Evolutionary conservation across 1,140 invertebrate genomes (phyloP), one percentile per base, ranked within the genome.

Genomic region (Aporrectodea caliginosa): DNA sequence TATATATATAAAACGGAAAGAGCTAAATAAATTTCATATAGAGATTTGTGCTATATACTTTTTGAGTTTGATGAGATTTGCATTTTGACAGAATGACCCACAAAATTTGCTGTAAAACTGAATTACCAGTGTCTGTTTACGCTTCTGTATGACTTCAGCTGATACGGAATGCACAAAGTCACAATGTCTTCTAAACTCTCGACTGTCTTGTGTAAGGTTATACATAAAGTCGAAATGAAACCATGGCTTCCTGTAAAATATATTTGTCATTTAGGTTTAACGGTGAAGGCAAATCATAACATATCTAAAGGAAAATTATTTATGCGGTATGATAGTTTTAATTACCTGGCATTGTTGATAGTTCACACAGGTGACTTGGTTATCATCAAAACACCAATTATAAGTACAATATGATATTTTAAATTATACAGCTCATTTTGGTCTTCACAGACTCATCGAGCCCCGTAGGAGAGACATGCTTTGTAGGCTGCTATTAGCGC

Each of bases 151-250:
- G 31, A 78, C 30, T 32, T 69, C 31, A 0, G 30, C 77, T 1
- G 77, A 69, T 2, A 78, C 32, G 30, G 35, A 16, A 29, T 78
- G 77, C 27, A 72, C 68, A 31, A 70, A 72, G 22, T 2, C 27
- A 32, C 43, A 69, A 29, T 71, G 34, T 32, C 31, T 70, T 27
- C 32, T 32, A 72, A 70, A 78, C 33, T 78, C 77, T 31, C 29
- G 14, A 2, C 27, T 1, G 43, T 76, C 75, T 30, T 35, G 22
- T 58, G 75, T 35, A 76, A 76, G 43, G 22, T 43, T 43, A 22
- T 76, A 76, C 1, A 76, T 58, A 35, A 76, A 76, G 43, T 76
- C 34, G 31, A 43, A 76, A 29, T 76, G 75, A 32, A 35, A 35
- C 75, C 75, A 76, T 14, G 75, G 75, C 35, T 58, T 35, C 32